phyloP scores from a whole-genome alignment of 2,113 vertebrate genomes.

The Pardalotus punctatus region DNA sequence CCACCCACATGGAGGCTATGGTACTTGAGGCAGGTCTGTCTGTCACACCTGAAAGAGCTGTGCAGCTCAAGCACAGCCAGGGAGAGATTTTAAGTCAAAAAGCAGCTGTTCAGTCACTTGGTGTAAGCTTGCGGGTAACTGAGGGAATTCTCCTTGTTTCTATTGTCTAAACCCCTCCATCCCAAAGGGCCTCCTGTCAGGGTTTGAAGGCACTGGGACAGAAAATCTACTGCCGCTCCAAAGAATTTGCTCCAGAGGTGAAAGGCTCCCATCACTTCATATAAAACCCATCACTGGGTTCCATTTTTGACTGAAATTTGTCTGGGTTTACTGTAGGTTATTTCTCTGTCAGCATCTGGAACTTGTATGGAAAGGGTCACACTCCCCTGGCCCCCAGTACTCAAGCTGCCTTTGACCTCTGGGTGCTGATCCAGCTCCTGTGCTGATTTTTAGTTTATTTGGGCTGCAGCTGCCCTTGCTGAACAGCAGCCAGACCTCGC shows the following conservation, averaged over 20 bases:
- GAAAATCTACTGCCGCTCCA: constrained; percentile 5
- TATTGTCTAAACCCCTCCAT: constrained; percentile 19
- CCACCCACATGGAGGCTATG: neutral
- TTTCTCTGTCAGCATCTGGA: neutral
- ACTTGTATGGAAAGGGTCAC: neutral
- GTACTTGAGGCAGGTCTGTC: neutral
- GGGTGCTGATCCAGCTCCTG: neutral
- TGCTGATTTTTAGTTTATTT: neutral
- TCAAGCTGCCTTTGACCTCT: neutral
- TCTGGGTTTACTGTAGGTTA: neutral
- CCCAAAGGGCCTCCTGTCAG: constrained; percentile 21
- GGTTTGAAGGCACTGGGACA: constrained; percentile 33
- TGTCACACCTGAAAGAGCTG: constrained; percentile 44
- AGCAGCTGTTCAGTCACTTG: constrained; percentile 37
- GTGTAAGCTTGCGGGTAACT: neutral
- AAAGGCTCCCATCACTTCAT: neutral
- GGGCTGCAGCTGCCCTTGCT: neutral
- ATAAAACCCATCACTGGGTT: neutral
- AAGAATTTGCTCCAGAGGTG: constrained; percentile 3
- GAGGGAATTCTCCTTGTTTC: constrained; percentile 34
- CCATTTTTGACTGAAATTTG: neutral
- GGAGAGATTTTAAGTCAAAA: constrained; percentile 33
- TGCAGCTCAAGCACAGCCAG: neutral
- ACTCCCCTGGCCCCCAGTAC: neutral
- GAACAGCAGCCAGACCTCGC: neutral